Conservation (phyloP, 2,888 invertebrate genomes). For the Deroplatys truncata region DNA sequence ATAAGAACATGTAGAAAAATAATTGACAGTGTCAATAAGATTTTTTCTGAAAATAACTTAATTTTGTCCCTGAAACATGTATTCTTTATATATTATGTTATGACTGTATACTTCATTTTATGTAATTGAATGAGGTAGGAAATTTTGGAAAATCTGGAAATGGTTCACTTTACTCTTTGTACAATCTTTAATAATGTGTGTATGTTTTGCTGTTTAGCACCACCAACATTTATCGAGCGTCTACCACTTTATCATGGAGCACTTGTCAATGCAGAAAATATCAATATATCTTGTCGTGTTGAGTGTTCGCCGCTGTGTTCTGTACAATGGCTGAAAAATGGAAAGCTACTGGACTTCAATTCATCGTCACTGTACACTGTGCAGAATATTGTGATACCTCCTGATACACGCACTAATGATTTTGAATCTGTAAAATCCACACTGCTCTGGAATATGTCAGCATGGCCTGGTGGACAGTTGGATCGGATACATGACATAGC, state of each 20-base stretch:
- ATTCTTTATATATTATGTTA: too few relatives aligned
- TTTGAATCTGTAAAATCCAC: constrained; percentile 87
- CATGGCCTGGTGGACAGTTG: constrained; percentile 74
- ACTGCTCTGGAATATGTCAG: constrained; percentile 82
- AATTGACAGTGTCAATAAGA: too few relatives aligned
- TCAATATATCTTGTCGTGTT: constrained; percentile 75
- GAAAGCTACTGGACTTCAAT: constrained; percentile 55
- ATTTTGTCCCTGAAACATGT: too few relatives aligned
- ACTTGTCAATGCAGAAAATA: constrained; percentile 56
- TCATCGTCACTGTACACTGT: constrained; percentile 21
- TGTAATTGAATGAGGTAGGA: too few relatives aligned
- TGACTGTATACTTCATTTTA: too few relatives aligned
- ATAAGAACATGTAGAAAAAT: too few relatives aligned
- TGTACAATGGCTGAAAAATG: constrained; percentile 81
- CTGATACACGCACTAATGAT: constrained; percentile 76
- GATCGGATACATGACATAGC: constrained; percentile 73
- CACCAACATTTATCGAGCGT: constrained; percentile 82
- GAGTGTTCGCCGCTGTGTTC: constrained; percentile 85
- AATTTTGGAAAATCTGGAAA: too few relatives aligned
- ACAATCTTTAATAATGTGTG: neutral
- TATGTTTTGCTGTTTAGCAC: constrained; percentile 52
- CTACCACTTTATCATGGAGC: constrained; percentile 65
- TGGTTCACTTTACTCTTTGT: neutral
- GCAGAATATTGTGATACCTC: constrained; percentile 60
- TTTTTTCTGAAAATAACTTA: too few relatives aligned